Conservation (phyloP, 2,888 invertebrate genomes). For the Lithosia quadra region DNA sequence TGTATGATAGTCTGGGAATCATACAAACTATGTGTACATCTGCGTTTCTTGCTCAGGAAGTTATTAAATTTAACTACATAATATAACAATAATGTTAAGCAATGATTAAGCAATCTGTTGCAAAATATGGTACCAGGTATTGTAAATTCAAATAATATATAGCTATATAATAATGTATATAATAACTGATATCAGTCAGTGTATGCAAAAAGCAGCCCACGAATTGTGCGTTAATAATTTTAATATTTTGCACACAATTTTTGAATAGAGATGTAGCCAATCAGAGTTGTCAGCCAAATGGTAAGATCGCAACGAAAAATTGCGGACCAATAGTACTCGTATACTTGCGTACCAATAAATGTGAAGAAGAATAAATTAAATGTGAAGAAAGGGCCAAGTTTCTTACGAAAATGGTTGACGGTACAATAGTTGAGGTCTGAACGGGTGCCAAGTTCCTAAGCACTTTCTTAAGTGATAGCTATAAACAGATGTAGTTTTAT, state of each 20-base stretch:
- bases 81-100: constrained; percentile 13
- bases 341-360: too few relatives aligned
- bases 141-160: background rate
- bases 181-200: too few relatives aligned
- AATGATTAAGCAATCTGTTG: constrained; percentile 23
- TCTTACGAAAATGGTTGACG: background rate
- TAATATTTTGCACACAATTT: too few relatives aligned
- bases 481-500: background rate
- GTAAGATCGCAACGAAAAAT: too few relatives aligned
- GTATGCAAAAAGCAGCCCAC: too few relatives aligned
- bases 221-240: too few relatives aligned
- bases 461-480: constrained; percentile 1
- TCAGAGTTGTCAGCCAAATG: too few relatives aligned
- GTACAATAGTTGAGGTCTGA: background rate
- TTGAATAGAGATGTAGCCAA: too few relatives aligned
- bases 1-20: constrained; percentile 15
- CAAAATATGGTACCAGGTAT: background rate
- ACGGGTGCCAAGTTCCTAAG: background rate
- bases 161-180: background rate
- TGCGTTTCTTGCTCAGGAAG: constrained; percentile 17
- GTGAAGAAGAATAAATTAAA: too few relatives aligned
- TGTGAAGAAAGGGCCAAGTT: background rate
- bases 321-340: too few relatives aligned
- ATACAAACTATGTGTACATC: constrained; percentile 16
- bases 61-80: constrained; percentile 19